Conservation (phyloP, 2,888 invertebrate species). For the Hyles lineata region DNA sequence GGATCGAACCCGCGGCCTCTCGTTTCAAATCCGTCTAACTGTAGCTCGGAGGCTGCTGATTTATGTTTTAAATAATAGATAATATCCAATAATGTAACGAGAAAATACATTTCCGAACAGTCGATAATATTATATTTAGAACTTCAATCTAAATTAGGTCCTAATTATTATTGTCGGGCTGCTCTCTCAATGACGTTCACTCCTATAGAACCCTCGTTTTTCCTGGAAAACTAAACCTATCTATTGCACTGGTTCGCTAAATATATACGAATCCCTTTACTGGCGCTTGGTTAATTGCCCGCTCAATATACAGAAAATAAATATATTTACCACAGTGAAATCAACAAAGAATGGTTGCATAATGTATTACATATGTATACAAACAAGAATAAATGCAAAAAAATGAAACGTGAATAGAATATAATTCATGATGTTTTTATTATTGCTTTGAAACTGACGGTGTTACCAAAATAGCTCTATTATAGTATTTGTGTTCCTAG, state of each 20-base stretch:
- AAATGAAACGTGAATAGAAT: no score
- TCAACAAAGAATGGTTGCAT: background rate
- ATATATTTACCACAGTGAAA: background rate
- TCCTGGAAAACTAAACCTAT: constrained; percentile 1
- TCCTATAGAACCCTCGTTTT: background rate
- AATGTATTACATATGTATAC: background rate
- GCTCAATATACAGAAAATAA: background rate
- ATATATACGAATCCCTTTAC: background rate
- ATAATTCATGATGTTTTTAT: no score
- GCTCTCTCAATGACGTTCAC: background rate
- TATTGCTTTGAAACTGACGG: no score
- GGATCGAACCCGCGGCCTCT: no score
- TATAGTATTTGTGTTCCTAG: no score
- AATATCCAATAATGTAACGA: no score
- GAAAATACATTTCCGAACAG: no score
- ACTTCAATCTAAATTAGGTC: background rate
- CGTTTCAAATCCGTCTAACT: no score
- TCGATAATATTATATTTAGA: background rate
- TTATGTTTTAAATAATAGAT: no score
- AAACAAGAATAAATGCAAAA: no score
- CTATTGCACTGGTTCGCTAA: background rate
- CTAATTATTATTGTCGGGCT: background rate
- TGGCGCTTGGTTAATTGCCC: background rate
- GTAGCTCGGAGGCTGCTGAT: no score
- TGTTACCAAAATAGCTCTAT: no score